A percentile compares a stretch with the other conserved stretches of the same genome.
Conservation (phyloP, 2,888 invertebrate genomes). For the Thymelicus sylvestris region DNA sequence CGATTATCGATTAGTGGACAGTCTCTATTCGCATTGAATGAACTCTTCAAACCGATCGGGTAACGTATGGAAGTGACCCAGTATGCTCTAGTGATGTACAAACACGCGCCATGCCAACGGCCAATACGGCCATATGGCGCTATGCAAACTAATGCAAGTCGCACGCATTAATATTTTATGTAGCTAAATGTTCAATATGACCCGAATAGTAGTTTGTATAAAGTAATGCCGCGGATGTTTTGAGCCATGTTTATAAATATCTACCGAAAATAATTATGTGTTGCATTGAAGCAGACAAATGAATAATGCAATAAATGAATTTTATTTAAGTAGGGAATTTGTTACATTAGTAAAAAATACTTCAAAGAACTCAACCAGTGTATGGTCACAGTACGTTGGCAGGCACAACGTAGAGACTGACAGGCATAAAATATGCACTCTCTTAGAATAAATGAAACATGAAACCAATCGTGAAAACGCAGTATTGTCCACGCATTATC, state of each 20-base stretch:
- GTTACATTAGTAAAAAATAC: too few species aligned
- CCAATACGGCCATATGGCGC: slow-evolving; percentile 63
- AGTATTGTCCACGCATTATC: slow-evolving; percentile 3
- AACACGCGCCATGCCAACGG: slow-evolving; percentile 53
- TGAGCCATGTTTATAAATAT: slow-evolving; percentile 22
- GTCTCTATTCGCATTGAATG: slow-evolving; percentile 53
- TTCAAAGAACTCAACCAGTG: too few species aligned
- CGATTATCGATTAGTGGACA: slow-evolving; percentile 61
- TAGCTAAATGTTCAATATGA: slow-evolving; percentile 20
- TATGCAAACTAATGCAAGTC: slow-evolving; percentile 35
- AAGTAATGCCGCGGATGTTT: slow-evolving; percentile 23
- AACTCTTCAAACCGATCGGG: slow-evolving; percentile 62
- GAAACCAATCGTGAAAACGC: slow-evolving; percentile 4
- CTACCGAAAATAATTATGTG: background rate
- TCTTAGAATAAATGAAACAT: slow-evolving; percentile 4
- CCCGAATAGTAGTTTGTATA: slow-evolving; percentile 17
- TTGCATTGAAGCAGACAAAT: background rate
- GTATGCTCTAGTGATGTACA: slow-evolving; percentile 57
- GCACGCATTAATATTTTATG: slow-evolving; percentile 34
- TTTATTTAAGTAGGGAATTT: too few species aligned
- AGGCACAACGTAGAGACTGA: background rate
- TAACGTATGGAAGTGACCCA: slow-evolving; percentile 67
- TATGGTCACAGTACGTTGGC: too few species aligned
- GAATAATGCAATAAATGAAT: too few species aligned
- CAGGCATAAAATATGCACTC: background rate